These are phyloP conservation scores for Rhamphomyia laevipes DNA, from an alignment of 2,888 invertebrate species.

Conservation along the genomic window DNA sequence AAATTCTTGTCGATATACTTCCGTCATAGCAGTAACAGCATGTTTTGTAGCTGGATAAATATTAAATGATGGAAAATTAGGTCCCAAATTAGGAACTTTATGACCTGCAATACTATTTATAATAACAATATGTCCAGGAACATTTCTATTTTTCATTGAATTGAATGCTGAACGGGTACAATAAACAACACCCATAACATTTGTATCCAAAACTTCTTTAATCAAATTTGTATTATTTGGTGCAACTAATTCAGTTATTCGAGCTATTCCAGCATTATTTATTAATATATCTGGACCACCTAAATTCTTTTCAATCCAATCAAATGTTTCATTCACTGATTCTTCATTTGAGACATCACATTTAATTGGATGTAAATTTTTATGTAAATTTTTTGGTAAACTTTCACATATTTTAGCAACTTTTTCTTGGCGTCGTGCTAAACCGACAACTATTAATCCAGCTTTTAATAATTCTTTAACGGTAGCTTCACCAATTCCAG, in stretches of 20 bases:
- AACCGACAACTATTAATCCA: conserved; percentile 45
- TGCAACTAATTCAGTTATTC: conserved; percentile 3
- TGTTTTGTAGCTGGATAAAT: conserved; percentile 32
- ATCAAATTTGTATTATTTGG: conserved; percentile 21
- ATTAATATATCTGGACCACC: conserved; percentile 45
- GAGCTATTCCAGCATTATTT: conserved; percentile 42
- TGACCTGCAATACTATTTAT: conserved; percentile 37
- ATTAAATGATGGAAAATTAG: conserved; percentile 16
- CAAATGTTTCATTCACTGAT: conserved; percentile 42
- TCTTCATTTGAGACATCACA: conserved; percentile 45
- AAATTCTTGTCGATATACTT: conserved; percentile 33
- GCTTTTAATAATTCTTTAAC: conserved; percentile 36
- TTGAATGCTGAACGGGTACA: conserved; percentile 39
- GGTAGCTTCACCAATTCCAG: conserved; percentile 46
- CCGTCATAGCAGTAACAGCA: conserved; percentile 32
- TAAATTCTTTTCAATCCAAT: no score
- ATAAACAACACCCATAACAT: no score
- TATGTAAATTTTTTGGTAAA: conserved; percentile 17
- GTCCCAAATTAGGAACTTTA: conserved; percentile 15
- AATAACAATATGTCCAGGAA: conserved; percentile 39
- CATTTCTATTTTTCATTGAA: conserved; percentile 36
- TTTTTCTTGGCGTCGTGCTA: no score
- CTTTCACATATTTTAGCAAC: conserved; percentile 28
- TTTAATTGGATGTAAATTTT: conserved; percentile 29
- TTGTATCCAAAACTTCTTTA: conserved; percentile 33